These are phyloP conservation scores for Micropoecilia bifurca DNA, from an alignment of 2,797 vertebrate species.

Conservation along the genomic window DNA sequence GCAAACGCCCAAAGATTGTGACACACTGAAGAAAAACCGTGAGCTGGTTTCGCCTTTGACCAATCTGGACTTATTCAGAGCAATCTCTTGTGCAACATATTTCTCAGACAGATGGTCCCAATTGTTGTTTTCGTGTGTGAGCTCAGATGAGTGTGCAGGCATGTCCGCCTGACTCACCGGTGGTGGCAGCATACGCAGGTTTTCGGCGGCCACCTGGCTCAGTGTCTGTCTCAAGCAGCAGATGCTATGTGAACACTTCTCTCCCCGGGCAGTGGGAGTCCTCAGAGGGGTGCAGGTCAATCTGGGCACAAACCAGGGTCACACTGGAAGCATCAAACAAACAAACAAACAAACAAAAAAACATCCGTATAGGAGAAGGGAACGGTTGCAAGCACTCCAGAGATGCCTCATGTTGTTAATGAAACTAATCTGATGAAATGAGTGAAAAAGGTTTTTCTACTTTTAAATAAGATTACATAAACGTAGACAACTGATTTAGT, in stretches of 20 bases:
- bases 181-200: constrained; percentile 49
- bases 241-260: constrained; percentile 46
- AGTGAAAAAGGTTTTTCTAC: not conserved
- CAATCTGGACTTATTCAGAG: constrained; percentile 12
- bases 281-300: not conserved
- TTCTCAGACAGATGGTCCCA: constrained; percentile 49
- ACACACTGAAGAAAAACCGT: not conserved
- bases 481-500: not conserved
- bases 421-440: not conserved
- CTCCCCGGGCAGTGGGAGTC: constrained; percentile 8
- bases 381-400: not conserved
- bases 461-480: not conserved
- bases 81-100: constrained; percentile 33
- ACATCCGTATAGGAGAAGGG: not conserved
- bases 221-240: constrained; percentile 42
- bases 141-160: constrained; percentile 25
- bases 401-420: not conserved
- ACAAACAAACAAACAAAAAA: not conserved
- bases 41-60: constrained; percentile 13
- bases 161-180: constrained; percentile 42
- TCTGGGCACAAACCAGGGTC: not conserved
- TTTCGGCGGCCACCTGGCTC: constrained; percentile 45
- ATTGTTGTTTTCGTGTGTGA: constrained; percentile 23
- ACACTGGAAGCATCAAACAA: not conserved
- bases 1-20: not conserved